Percentiles rank a stretch among this genome's conserved stretches.
phyloP scores from a whole-genome alignment of 2,888 invertebrate genomes.

The Caenorhabditis plicata region DNA sequence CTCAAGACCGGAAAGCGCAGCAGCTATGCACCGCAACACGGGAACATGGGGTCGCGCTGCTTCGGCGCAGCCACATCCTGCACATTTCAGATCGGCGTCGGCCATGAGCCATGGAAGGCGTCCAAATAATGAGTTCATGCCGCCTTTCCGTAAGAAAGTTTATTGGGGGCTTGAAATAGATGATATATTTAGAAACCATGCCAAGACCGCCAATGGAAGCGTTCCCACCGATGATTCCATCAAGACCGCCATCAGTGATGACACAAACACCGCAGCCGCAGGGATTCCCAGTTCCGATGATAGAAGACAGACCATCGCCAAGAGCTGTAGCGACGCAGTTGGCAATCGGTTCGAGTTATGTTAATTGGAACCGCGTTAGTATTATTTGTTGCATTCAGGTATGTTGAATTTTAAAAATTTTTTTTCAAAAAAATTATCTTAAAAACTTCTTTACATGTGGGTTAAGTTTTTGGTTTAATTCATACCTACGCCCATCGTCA shows the following conservation, averaged over 20 bases:
- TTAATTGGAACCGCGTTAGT: constrained; percentile 31
- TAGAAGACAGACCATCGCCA: constrained; percentile 20
- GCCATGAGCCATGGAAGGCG: constrained; percentile 25
- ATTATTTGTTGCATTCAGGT: constrained; percentile 21
- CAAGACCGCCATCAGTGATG: constrained; percentile 21
- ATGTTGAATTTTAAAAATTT: not conserved
- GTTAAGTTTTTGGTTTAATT: no score
- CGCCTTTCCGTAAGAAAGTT: no score
- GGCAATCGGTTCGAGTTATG: constrained; percentile 8
- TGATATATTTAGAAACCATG: no score
- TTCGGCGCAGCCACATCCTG: not conserved
- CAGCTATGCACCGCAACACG: constrained; percentile 27
- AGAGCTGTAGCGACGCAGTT: constrained; percentile 19
- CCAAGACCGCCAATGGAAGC: not conserved
- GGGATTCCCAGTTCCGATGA: constrained; percentile 13
- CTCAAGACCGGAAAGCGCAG: constrained; percentile 26
- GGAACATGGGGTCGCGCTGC: constrained; percentile 26
- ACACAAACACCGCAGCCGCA: constrained; percentile 9
- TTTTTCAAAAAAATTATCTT: no score
- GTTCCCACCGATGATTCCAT: constrained; percentile 11
- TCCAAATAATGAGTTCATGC: constrained; percentile 22
- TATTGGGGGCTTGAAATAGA: not conserved
- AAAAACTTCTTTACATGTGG: no score
- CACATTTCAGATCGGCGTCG: constrained; percentile 25
- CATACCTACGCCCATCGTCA: no score